phyloP scores from a whole-genome alignment of 2,888 invertebrate genomes.

The Drosophila setosimentum region DNA sequence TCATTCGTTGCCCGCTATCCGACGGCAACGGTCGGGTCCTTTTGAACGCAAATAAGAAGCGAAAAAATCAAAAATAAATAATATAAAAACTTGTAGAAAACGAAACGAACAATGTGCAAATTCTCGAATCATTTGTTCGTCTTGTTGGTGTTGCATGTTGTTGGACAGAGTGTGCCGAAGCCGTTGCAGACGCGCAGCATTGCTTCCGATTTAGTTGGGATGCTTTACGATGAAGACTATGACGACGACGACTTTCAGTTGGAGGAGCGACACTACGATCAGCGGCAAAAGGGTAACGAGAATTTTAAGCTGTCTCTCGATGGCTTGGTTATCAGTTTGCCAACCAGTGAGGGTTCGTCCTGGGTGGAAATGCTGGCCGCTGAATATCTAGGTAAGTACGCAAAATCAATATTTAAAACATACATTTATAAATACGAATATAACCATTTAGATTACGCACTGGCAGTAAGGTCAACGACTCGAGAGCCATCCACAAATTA shows the following conservation, averaged over 20 bases:
- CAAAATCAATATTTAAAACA: background rate
- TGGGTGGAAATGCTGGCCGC: constrained; percentile 57
- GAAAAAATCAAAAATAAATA: constrained; percentile 9
- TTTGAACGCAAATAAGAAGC: constrained; percentile 10
- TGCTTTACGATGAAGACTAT: constrained; percentile 64
- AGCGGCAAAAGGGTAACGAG: constrained; percentile 91
- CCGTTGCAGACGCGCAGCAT: constrained; percentile 44
- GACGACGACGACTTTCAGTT: constrained; percentile 74
- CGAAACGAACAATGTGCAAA: constrained; percentile 80
- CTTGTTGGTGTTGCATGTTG: constrained; percentile 61
- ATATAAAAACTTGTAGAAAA: constrained; percentile 3
- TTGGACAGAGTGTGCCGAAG: constrained; percentile 37
- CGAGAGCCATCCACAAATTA: constrained; percentile 33
- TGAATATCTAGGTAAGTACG: constrained; percentile 55
- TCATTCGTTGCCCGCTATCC: constrained; percentile 65
- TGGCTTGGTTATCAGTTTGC: constrained; percentile 81
- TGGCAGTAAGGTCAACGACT: constrained; percentile 32
- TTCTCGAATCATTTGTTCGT: constrained; percentile 83
- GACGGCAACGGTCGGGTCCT: constrained; percentile 68
- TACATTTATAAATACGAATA: background rate
- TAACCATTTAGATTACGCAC: constrained; percentile 36
- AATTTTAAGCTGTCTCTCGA: constrained; percentile 89
- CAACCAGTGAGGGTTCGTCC: constrained; percentile 44
- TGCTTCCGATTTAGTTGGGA: constrained; percentile 58
- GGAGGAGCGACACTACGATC: constrained; percentile 87